phyloP scores from a whole-genome alignment of 1,140 invertebrate species.

The Drosophila cardini region DNA sequence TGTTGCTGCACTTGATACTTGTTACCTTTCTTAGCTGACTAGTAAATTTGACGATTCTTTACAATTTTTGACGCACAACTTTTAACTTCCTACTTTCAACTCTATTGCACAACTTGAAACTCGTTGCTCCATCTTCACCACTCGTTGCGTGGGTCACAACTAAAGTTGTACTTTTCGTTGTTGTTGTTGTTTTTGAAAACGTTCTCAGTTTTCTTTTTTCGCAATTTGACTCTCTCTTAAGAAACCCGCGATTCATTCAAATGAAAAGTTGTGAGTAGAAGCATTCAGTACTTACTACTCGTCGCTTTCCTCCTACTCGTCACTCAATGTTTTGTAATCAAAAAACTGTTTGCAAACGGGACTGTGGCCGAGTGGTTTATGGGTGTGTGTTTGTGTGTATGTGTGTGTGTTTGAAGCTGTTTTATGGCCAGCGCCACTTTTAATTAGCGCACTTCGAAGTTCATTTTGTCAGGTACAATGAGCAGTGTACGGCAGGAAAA shows the following conservation, averaged over 20 bases:
- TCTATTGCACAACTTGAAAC: not conserved
- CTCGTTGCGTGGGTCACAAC: not conserved
- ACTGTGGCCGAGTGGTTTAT: not conserved
- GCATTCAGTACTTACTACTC: not conserved
- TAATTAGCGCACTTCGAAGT: constrained; percentile 63
- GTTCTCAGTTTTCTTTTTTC: not conserved
- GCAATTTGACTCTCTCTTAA: not conserved
- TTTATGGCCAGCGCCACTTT: constrained; percentile 50
- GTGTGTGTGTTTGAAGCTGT: constrained; percentile 5
- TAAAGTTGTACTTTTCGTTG: not conserved
- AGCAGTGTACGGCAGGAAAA: constrained; percentile 6
- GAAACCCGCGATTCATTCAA: not conserved
- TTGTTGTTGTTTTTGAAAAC: not conserved
- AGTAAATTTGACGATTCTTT: no score
- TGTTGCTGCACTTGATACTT: no score
- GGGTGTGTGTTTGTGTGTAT: not conserved
- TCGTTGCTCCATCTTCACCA: not conserved
- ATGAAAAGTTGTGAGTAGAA: not conserved
- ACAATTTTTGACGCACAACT: not conserved
- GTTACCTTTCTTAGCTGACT: not conserved
- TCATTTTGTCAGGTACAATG: constrained; percentile 47
- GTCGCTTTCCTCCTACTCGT: not conserved
- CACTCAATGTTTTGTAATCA: constrained; percentile 31
- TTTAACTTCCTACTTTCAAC: not conserved
- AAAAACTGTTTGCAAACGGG: constrained; percentile 35